phyloP scores from a whole-genome alignment of 2,113 vertebrate genomes.

The Oreochromis spilurus region DNA sequence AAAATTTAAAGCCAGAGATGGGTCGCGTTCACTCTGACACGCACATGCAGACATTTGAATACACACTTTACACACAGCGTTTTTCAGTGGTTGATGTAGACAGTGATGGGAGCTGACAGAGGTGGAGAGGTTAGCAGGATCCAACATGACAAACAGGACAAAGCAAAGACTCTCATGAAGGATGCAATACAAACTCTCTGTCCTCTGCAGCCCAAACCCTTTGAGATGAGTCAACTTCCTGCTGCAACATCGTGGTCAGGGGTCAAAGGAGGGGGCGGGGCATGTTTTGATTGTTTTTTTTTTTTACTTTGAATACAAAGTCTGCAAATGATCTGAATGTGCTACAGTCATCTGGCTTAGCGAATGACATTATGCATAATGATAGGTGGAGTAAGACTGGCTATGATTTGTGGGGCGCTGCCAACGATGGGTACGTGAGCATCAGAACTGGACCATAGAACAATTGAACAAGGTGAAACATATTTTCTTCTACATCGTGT shows the following conservation, averaged over 20 bases:
- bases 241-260: neutral
- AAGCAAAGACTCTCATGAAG: neutral
- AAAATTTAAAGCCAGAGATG: neutral
- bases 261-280: neutral
- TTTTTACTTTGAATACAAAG: neutral
- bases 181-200: neutral
- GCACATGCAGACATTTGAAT: neutral
- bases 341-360: neutral
- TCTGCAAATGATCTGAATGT: neutral
- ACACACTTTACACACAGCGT: neutral
- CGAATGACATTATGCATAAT: neutral
- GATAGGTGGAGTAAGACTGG: neutral
- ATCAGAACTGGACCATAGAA: neutral
- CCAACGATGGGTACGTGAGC: neutral
- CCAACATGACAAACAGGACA: slow-evolving; percentile 27
- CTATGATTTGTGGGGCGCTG: neutral
- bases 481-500: neutral
- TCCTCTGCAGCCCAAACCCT: slow-evolving; percentile 10
- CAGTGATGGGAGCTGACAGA: slow-evolving; percentile 45
- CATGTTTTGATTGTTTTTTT: neutral
- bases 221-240: neutral
- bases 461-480: neutral
- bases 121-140: slow-evolving; percentile 10
- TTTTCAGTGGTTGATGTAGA: neutral
- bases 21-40: neutral